A percentile compares a stretch with the other conserved stretches of the same genome.
Evolutionary conservation across 2,113 vertebrate genomes (phyloP).

Genomic region (Pelodiscus sinensis): DNA sequence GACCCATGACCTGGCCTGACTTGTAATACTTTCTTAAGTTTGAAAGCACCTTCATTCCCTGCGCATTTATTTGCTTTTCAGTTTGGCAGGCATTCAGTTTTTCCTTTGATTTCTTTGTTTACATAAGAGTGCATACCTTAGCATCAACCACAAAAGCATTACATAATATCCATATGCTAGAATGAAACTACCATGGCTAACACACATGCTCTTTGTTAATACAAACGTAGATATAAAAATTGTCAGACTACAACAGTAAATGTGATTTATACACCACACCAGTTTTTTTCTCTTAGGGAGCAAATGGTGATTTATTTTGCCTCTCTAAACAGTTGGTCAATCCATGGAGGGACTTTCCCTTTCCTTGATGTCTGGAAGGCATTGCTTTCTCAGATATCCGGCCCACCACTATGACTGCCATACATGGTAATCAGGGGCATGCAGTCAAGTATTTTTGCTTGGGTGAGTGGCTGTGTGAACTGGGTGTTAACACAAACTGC

Average conservation of each 20-base stretch:
- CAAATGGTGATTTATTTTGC: neutral
- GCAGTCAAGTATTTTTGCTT: neutral
- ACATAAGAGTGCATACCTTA: neutral
- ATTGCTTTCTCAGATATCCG: neutral
- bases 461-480: neutral
- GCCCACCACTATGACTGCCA: rapidly evolving
- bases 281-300: neutral
- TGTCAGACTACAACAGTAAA: neutral
- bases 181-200: constrained; percentile 34
- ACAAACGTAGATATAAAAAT: neutral
- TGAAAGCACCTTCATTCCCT: neutral
- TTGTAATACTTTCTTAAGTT: constrained; percentile 19
- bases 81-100: constrained; percentile 32
- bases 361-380: neutral
- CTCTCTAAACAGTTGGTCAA: neutral
- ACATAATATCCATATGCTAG: constrained; percentile 23
- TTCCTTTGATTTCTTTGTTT: constrained; percentile 39
- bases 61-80: constrained; percentile 1
- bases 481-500: neutral
- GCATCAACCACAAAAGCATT: constrained; percentile 13
- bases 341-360: neutral
- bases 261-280: neutral
- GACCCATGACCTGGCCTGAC: neutral
- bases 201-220: constrained; percentile 19
- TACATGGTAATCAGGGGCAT: neutral